Base-by-base conservation (phyloP, 2,888 invertebrate genomes). In the Euphydryas editha region DNA sequence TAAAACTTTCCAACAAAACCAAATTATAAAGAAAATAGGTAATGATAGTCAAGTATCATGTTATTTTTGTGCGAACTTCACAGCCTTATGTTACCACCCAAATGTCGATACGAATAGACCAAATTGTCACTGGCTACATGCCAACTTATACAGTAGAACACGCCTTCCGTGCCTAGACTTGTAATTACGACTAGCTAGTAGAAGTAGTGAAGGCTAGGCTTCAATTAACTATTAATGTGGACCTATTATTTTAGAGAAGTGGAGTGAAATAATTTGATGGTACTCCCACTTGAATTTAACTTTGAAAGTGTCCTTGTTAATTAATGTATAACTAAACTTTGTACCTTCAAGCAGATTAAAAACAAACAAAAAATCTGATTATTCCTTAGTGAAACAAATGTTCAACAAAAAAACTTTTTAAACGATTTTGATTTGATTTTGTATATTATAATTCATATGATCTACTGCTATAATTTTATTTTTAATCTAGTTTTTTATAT, bases 91-190 rank as follows among this genome's bases (percentile, higher is more conserved):
- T 20, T 47, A n/a, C 24, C 24, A n/a, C 24, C 51, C 51, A 24
- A 51, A 51, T n/a, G 24, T 30, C 47, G 20, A 21, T 51, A 51
- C 30, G 51, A n/a, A 24, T 24, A 51, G 49, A 51, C 63, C 37
- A 60, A 65, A 56, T 58, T 59, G 17, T n/a, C 60, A 56, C 47
- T 65, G 65, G 65, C 66, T 57, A 20, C 15, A 36, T 49, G 56
- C 61, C 66, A 61, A n/a, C 49, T 37, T 55, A 15, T 49, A 56
- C 39, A 44, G 44, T 51, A 20, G 21, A 20, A 21, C 11, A 42
- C 57, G 49, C 58, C 13, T 58, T 15, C n/a, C 58, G 36, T 44
- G 36, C 42, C 30, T 39, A 46, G 59, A 59, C 44, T 59, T 47
- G 44, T 59, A 59, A 59, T 59, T 30, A 47, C 15, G 30, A 30